Conservation (phyloP, 2,888 invertebrate genomes). For the Hydriomena furcata region DNA sequence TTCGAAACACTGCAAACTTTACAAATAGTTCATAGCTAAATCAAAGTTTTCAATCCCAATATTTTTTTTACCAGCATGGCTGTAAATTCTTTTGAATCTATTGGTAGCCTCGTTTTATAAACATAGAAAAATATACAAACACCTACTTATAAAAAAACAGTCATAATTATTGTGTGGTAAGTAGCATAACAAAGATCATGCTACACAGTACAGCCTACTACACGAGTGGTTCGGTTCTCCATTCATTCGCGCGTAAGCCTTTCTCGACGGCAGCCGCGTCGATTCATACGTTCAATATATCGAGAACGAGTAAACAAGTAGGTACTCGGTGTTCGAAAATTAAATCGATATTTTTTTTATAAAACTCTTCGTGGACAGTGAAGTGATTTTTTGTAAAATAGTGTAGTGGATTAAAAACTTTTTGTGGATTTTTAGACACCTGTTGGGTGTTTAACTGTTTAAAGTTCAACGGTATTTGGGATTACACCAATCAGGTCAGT, state of each 20-base stretch:
- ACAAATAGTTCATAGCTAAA: too few species aligned
- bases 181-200: conserved; percentile 27
- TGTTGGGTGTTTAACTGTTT: conserved; percentile 12
- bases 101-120: too few species aligned
- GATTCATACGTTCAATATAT: conserved; percentile 42
- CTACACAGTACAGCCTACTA: conserved; percentile 28
- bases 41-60: too few species aligned
- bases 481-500: conserved; percentile 13
- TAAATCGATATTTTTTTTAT: conserved; percentile 36
- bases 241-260: conserved; percentile 75
- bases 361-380: conserved; percentile 1
- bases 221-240: conserved; percentile 21
- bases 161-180: conserved; percentile 4
- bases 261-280: conserved; percentile 61
- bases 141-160: too few species aligned
- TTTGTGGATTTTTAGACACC: background rate
- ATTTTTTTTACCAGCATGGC: too few species aligned
- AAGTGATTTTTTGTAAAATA: conserved; percentile 5
- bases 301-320: too few species aligned
- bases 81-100: too few species aligned
- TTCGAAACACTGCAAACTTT: too few species aligned
- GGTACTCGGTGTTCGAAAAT: conserved; percentile 56
- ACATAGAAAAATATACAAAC: too few species aligned
- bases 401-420: conserved; percentile 2
- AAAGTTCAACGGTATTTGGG: conserved; percentile 10